Conservation (phyloP, 1,140 invertebrate genomes). For the Phocides pigmalion region DNA sequence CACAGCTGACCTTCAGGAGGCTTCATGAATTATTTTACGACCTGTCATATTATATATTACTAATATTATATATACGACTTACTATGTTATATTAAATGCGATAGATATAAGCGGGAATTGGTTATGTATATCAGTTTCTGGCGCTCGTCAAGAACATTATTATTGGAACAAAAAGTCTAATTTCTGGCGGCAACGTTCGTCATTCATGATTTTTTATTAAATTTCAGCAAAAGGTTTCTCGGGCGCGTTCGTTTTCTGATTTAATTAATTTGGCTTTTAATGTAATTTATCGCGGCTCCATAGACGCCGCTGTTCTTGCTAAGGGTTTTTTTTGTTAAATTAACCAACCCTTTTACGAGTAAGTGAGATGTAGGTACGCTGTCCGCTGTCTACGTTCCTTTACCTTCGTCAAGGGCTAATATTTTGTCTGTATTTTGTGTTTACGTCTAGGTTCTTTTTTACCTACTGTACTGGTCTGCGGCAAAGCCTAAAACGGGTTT, state of each 20-base stretch:
- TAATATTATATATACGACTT: too few species aligned
- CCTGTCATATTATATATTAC: too few species aligned
- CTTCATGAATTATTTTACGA: too few species aligned
- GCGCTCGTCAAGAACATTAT: neutral
- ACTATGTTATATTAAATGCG: neutral
- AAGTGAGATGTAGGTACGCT: neutral
- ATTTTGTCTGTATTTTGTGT: neutral
- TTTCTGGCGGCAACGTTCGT: constrained; percentile 3
- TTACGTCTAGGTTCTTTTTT: neutral
- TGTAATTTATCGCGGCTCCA: constrained; percentile 61
- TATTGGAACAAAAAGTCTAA: constrained; percentile 21
- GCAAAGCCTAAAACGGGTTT: too few species aligned
- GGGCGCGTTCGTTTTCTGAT: constrained; percentile 51
- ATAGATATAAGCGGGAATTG: too few species aligned
- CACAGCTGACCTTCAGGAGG: too few species aligned
- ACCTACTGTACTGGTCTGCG: neutral
- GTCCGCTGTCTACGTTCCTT: neutral
- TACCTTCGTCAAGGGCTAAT: neutral
- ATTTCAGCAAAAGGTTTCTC: constrained; percentile 40
- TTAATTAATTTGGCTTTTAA: constrained; percentile 72
- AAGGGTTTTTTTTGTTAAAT: constrained; percentile 40
- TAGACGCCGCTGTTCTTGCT: constrained; percentile 34
- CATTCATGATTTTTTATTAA: constrained; percentile 56
- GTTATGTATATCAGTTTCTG: too few species aligned
- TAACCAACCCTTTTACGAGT: constrained; percentile 3